Percentiles rank a stretch among this genome's conserved stretches.
Evolutionary conservation across 2,113 vertebrate genomes (phyloP).

Genomic region (Capreolus pygargus): DNA sequence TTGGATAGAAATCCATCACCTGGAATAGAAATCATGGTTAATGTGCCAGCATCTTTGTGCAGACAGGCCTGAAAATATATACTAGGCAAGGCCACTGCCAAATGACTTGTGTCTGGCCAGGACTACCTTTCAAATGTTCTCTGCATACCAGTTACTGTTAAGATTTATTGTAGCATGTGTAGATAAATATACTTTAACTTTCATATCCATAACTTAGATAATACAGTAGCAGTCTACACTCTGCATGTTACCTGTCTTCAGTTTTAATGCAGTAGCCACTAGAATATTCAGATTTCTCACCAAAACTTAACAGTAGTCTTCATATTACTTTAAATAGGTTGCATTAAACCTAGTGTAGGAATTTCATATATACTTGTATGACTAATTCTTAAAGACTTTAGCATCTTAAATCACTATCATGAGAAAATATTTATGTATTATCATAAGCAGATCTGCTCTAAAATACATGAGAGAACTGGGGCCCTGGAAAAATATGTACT

Average conservation of each 20-base stretch:
- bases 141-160: slow-evolving; percentile 78
- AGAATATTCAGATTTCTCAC: slow-evolving; percentile 77
- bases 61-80: slow-evolving; percentile 85
- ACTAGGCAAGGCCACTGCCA: slow-evolving; percentile 80
- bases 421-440: slow-evolving; percentile 48
- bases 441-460: slow-evolving; percentile 35
- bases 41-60: slow-evolving; percentile 83
- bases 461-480: neutral
- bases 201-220: slow-evolving; percentile 75
- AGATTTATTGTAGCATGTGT: slow-evolving; percentile 78
- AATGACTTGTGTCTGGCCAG: slow-evolving; percentile 84
- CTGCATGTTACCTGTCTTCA: slow-evolving; percentile 68
- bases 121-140: slow-evolving; percentile 78
- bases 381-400: slow-evolving; percentile 52
- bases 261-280: slow-evolving; percentile 69
- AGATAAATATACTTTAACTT: slow-evolving; percentile 81
- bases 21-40: slow-evolving; percentile 86
- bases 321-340: slow-evolving; percentile 75
- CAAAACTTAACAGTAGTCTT: slow-evolving; percentile 66
- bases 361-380: neutral
- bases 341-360: slow-evolving; percentile 43
- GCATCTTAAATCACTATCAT: slow-evolving; percentile 57
- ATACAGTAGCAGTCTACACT: slow-evolving; percentile 77
- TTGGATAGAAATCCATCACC: slow-evolving; percentile 85
- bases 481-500: slow-evolving; percentile 36